Evolutionary conservation across 2,113 vertebrate species (phyloP).

Genomic region (Chloebia gouldiae): DNA sequence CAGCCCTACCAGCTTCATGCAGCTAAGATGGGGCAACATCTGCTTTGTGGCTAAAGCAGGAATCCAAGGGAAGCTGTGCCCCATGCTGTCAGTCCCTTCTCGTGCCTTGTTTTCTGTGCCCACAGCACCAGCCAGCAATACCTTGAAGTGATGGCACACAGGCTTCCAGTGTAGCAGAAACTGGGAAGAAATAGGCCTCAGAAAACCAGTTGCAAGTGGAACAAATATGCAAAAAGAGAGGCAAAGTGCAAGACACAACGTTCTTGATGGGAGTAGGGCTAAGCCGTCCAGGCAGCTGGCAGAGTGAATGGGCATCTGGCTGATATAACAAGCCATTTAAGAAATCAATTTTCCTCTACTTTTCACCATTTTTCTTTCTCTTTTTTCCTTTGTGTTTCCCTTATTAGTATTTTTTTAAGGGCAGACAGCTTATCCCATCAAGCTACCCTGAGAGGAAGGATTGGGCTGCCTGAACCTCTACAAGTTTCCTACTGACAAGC

Average conservation of each 20-base stretch:
- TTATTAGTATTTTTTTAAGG: neutral
- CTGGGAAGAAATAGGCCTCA: neutral
- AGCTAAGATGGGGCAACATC: neutral
- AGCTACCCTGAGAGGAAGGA: neutral
- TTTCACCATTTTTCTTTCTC: neutral
- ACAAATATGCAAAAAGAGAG: neutral
- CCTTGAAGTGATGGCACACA: accelerated
- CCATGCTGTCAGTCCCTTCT: accelerated
- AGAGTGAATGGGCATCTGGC: neutral
- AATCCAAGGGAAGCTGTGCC: neutral
- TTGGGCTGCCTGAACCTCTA: neutral
- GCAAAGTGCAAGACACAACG: neutral
- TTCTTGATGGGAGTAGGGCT: neutral
- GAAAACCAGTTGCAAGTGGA: neutral
- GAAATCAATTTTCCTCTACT: neutral
- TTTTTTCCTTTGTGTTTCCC: neutral
- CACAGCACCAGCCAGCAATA: neutral
- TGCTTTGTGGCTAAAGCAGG: neutral
- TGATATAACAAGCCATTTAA: neutral
- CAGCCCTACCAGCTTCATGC: neutral
- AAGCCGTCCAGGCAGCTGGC: neutral
- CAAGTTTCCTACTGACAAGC: neutral
- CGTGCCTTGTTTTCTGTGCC: neutral
- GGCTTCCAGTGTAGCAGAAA: neutral
- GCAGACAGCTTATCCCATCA: neutral